Conservation (phyloP, 2,797 vertebrate genomes). For the Orientallactaga sibirica region DNA sequence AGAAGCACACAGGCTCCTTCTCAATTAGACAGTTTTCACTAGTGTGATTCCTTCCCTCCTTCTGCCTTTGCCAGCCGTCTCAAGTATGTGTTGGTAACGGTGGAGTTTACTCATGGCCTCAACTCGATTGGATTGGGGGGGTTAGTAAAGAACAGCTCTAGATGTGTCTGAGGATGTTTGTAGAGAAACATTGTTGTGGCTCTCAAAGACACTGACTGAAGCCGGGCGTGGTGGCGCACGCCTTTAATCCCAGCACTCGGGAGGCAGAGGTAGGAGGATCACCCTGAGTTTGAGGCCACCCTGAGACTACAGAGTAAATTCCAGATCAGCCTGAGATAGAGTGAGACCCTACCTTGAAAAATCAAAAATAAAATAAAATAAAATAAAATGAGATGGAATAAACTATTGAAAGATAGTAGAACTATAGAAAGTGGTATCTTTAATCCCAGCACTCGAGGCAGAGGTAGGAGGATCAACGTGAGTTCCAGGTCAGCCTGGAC, state of each 20-base stretch:
- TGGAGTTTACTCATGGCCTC: not conserved
- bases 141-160: not conserved
- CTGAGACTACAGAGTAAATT: too few relatives aligned
- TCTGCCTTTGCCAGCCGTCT: not conserved
- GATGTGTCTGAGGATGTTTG: not conserved
- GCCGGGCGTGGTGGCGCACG: too few relatives aligned
- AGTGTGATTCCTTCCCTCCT: rapidly evolving
- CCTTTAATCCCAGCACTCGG: too few relatives aligned
- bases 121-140: not conserved
- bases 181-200: not conserved
- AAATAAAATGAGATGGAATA: not conserved
- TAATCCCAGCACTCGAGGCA: too few relatives aligned
- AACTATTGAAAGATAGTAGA: not conserved
- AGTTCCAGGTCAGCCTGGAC: too few relatives aligned
- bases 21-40: not conserved
- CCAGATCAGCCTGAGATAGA: too few relatives aligned
- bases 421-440: not conserved
- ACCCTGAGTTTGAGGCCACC: too few relatives aligned
- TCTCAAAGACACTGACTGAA: not conserved
- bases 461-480: too few relatives aligned
- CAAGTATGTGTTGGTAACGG: rapidly evolving
- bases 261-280: too few relatives aligned
- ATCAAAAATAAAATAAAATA: too few relatives aligned
- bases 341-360: too few relatives aligned
- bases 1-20: not conserved